phyloP scores from a whole-genome alignment of 1,140 invertebrate genomes.

The Drosophila repleta region DNA sequence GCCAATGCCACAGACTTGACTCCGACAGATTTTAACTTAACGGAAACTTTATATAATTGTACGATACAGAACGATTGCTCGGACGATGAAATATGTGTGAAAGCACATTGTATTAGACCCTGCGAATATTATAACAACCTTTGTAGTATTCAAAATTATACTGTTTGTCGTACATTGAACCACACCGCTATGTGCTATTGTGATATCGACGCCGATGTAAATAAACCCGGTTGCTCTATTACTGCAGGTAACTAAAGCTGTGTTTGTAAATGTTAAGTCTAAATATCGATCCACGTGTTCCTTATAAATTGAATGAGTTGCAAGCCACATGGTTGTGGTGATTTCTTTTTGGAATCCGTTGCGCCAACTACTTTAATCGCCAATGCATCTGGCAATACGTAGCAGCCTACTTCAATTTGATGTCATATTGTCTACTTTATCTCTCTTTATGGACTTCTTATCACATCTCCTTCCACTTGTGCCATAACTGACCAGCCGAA shows the following conservation, averaged over 20 bases:
- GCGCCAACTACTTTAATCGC: conserved; percentile 70
- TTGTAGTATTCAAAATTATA: conserved; percentile 54
- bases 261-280: conserved; percentile 65
- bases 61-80: conserved; percentile 84
- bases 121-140: conserved; percentile 84
- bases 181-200: conserved; percentile 86
- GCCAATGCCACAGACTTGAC: conserved; percentile 32
- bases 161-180: conserved; percentile 84
- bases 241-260: conserved; percentile 86
- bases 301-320: conserved; percentile 65
- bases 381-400: conserved; percentile 72
- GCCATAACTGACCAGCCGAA: conserved; percentile 39
- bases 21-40: conserved; percentile 19
- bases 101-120: conserved; percentile 85
- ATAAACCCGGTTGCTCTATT: conserved; percentile 84
- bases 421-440: conserved; percentile 53
- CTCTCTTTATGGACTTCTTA: conserved; percentile 51
- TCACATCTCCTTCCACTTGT: conserved; percentile 45
- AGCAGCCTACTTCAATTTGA: conserved; percentile 68
- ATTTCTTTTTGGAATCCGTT: conserved; percentile 54
- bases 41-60: conserved; percentile 42
- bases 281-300: conserved; percentile 54
- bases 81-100: conserved; percentile 85
- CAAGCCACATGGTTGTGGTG: conserved; percentile 75
- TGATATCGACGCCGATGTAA: conserved; percentile 74